Evolutionary conservation across 2,113 vertebrate genomes (phyloP), one percentile per base, ranked within the genome.

Genomic region (Austrofundulus limnaeus): DNA sequence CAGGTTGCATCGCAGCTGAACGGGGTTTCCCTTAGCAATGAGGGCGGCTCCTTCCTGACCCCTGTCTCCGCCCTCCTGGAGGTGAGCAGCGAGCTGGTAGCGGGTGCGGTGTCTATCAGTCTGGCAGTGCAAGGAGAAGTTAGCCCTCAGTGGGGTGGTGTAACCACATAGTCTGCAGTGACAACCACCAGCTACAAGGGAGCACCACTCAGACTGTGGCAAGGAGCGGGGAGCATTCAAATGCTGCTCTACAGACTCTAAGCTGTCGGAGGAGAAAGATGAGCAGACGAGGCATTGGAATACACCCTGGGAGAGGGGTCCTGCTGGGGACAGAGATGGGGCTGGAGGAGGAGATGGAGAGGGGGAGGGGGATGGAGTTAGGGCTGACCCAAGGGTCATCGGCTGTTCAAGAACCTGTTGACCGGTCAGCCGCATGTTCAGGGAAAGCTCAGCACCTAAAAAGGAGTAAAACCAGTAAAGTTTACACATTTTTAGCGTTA

Each of bases 271-370:
- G 1, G 94, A 96, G 90, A 98, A 99, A 83, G 92, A 93, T 91
- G 95, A 95, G 91, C 98, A 99, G 66, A 99, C 93, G 0, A 95
- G 95, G 11, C 98, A 99, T 82, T 98, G 96, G 92, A 99, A 98
- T 51, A 98, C 94, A 73, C 95, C 95, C 85, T 94, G 91, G 0
- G 94, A 95, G 0, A 96, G 94, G 85, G 94, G 94, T 12, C 91
- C 94, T 1, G 93, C 93, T 60, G 95, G 95, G 0, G 94, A 95
- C 87, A 82, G 48, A 66, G 73, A 71, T 13, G 70, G 46, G 12
- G 83, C 85, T 50, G 82, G 85, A 50, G 87, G 78, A 17, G 90
- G 87, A 2, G 83, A 85, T 1, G 83, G 87, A 0, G 82, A 81
- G 11, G 83, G 88, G 21, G 87, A 92, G 23, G 77, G 91, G 16